These are phyloP conservation scores for Norana najaformis DNA, from an alignment of 2,888 invertebrate species.

Conservation along the genomic window DNA sequence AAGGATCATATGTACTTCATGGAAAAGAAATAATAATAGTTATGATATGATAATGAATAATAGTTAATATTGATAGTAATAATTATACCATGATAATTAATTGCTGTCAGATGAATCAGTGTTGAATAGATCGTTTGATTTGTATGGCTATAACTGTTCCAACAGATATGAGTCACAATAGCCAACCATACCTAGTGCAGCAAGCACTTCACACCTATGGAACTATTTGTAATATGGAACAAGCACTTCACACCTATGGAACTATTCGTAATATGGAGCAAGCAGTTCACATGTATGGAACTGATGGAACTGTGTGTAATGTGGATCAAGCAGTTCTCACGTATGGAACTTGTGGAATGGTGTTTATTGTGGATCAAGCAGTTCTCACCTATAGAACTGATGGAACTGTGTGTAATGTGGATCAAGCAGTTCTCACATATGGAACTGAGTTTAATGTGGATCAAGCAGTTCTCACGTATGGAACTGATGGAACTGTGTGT, in stretches of 20 bases:
- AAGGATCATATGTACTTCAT: no score
- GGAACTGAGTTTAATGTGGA: neutral
- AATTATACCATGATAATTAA: no score
- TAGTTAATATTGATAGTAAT: no score
- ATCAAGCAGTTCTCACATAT: neutral
- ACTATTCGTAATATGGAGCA: neutral
- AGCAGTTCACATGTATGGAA: neutral
- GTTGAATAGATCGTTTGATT: no score
- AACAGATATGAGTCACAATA: neutral
- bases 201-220: neutral
- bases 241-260: neutral
- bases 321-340: neutral
- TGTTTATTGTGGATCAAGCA: neutral
- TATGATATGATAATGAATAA: no score
- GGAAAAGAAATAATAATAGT: no score
- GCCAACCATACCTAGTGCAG: neutral
- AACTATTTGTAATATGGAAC: neutral
- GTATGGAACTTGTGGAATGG: neutral
- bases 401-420: no score
- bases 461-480: neutral
- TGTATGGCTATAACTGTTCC: neutral
- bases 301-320: no score
- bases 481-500: no score
- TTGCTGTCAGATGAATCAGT: no score
- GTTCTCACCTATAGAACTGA: neutral